Evolutionary conservation across 2,888 invertebrate genomes (phyloP).

Genomic region (Tipula unca): DNA sequence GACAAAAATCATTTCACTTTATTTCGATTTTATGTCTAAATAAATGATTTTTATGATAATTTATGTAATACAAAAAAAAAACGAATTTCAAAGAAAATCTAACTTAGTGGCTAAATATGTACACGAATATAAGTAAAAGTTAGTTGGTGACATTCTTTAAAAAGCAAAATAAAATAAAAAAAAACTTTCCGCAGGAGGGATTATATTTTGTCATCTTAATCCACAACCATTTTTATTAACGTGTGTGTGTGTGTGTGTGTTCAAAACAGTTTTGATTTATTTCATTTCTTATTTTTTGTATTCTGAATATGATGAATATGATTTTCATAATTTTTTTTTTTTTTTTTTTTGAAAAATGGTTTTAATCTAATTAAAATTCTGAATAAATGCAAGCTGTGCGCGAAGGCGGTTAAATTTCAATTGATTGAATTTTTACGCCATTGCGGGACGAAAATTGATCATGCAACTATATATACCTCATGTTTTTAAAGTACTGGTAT

Average conservation of each 20-base stretch:
- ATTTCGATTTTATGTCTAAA: conserved; percentile 14
- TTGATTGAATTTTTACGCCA: neutral
- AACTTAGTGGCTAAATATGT: neutral
- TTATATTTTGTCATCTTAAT: neutral
- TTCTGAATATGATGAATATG: neutral
- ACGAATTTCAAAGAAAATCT: neutral
- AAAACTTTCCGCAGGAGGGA: neutral
- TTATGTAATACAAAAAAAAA: neutral
- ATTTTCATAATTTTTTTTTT: neutral
- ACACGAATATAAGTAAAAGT: neutral
- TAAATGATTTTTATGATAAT: neutral
- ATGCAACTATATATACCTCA: too few relatives aligned
- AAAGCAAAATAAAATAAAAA: neutral
- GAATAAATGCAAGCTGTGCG: neutral
- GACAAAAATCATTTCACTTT: neutral
- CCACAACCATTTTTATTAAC: neutral
- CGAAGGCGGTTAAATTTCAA: neutral
- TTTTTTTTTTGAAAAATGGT: neutral
- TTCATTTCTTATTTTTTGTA: neutral
- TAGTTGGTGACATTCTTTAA: neutral
- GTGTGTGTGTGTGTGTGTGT: neutral
- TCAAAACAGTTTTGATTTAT: neutral
- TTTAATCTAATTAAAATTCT: neutral
- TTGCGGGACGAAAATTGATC: too few relatives aligned
- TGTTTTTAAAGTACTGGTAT: too few relatives aligned